Evolutionary conservation across 2,113 vertebrate species (phyloP).

Genomic region (Parotia lawesii): DNA sequence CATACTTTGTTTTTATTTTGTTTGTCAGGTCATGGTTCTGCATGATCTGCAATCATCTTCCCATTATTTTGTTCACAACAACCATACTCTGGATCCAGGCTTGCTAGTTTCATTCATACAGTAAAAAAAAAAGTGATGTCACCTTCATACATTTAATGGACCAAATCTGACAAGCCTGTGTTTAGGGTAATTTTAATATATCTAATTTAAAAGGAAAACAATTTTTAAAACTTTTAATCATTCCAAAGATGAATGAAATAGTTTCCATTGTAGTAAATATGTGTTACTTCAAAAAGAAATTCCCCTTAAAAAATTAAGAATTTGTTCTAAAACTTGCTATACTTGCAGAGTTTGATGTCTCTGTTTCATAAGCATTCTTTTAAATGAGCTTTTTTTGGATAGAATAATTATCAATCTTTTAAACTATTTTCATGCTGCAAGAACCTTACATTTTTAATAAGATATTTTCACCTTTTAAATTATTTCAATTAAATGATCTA

Average conservation of each 20-base stretch:
- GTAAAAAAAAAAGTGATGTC: slow-evolving; percentile 60
- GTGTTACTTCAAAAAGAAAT: background rate
- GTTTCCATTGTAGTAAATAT: background rate
- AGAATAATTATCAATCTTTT: background rate
- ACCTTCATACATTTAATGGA: slow-evolving; percentile 56
- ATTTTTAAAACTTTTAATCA: background rate
- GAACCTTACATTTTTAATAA: background rate
- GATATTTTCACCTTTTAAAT: background rate
- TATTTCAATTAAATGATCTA: background rate
- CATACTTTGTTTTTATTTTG: slow-evolving; percentile 57
- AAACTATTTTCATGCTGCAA: background rate
- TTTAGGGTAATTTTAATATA: background rate
- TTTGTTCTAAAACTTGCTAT: background rate
- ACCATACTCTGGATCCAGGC: slow-evolving; percentile 3
- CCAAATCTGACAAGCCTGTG: background rate
- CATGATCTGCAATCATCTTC: slow-evolving; percentile 65
- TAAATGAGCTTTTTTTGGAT: background rate
- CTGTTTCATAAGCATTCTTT: background rate
- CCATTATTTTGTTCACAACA: background rate
- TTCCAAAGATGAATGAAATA: background rate
- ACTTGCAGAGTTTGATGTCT: background rate
- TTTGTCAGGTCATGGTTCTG: slow-evolving; percentile 64
- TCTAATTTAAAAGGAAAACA: background rate
- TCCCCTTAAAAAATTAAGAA: background rate
- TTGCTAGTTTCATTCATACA: slow-evolving; percentile 52